These are phyloP conservation scores for Eilema depressum DNA, from an alignment of 2,888 invertebrate genomes.

Conservation along the genomic window DNA sequence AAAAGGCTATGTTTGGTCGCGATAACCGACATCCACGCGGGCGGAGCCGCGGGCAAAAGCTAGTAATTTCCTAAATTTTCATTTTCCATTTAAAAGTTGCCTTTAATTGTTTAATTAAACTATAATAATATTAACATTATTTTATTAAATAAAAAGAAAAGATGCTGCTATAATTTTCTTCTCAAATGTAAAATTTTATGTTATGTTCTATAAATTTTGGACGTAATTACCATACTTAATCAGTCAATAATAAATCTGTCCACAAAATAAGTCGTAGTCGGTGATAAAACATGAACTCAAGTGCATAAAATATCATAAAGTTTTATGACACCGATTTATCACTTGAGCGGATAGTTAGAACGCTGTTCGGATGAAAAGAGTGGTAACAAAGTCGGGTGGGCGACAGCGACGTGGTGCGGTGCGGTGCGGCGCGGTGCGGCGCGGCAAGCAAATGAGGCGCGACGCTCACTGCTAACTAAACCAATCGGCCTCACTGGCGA, in stretches of 20 bases:
- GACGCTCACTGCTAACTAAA: conserved; percentile 86
- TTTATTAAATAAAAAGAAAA: no score
- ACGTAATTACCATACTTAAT: neutral
- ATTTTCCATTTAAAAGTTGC: no score
- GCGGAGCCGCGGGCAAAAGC: no score
- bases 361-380: conserved; percentile 80
- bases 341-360: conserved; percentile 78
- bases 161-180: no score
- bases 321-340: conserved; percentile 74
- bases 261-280: conserved; percentile 35
- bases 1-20: no score
- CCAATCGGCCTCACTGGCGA: conserved; percentile 75
- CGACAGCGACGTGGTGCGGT: conserved; percentile 45
- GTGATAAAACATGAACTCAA: conserved; percentile 45
- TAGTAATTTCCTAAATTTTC: no score
- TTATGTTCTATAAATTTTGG: neutral
- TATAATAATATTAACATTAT: no score
- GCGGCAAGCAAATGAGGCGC: conserved; percentile 86
- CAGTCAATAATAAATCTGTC: conserved; percentile 5
- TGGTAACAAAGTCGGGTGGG: conserved; percentile 75
- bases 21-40: no score
- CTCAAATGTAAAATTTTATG: neutral
- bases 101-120: no score
- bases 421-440: conserved; percentile 46
- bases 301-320: conserved; percentile 52